Percentiles rank a stretch among this genome's conserved stretches.
Conservation (phyloP, 2,113 vertebrate genomes). For the Neotoma lepida region DNA sequence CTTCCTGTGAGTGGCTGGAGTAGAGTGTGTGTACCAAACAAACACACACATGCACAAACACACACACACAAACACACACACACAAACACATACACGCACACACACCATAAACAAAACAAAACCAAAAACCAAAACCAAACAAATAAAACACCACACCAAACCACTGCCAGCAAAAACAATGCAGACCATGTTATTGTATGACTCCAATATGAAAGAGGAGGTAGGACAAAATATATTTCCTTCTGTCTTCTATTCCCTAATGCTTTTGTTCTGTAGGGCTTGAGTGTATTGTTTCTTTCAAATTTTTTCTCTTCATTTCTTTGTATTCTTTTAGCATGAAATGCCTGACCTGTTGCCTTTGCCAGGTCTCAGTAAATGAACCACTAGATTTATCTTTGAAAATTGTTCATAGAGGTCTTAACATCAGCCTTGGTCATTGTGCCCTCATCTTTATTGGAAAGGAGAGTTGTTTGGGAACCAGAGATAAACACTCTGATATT, state of each 20-base stretch:
- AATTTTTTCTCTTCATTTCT: neutral
- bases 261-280: neutral
- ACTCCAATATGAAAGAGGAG: neutral
- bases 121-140: neutral
- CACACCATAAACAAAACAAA: neutral
- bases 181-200: neutral
- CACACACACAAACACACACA: neutral
- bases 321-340: neutral
- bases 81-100: neutral
- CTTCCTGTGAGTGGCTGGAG: neutral
- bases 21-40: neutral
- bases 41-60: neutral
- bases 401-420: neutral
- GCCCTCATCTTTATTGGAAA: constrained; percentile 65
- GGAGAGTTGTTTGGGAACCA: constrained; percentile 32
- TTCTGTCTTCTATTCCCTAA: neutral
- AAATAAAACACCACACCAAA: neutral
- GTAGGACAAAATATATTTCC: neutral
- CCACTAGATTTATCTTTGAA: neutral
- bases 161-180: neutral
- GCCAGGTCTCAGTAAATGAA: neutral
- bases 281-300: neutral
- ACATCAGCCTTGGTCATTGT: neutral
- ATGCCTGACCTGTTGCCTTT: neutral
- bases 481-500: constrained; percentile 61